phyloP scores from a whole-genome alignment of 2,113 vertebrate genomes.

The Dissostichus mawsoni region DNA sequence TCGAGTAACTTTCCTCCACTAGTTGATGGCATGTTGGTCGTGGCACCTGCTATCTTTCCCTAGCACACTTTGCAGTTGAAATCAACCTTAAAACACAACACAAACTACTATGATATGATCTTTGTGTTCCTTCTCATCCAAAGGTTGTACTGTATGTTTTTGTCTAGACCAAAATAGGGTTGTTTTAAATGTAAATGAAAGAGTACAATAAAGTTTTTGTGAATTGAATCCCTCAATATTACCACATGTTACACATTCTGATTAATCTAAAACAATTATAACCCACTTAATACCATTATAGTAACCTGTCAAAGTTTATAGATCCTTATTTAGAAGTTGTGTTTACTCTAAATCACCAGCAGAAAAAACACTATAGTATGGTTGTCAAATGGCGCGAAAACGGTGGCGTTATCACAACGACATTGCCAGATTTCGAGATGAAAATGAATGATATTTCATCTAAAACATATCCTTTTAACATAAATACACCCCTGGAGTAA shows the following conservation, averaged over 20 bases:
- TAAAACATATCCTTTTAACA: rapidly evolving
- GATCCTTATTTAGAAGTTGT: rapidly evolving
- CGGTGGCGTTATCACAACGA: background rate
- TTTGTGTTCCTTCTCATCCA: too few species aligned
- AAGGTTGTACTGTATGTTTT: too few species aligned
- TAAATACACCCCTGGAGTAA: rapidly evolving
- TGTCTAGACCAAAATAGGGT: too few species aligned
- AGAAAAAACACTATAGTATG: background rate
- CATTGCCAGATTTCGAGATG: rapidly evolving
- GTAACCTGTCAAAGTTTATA: rapidly evolving
- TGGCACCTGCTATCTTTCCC: too few species aligned
- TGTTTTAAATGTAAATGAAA: background rate
- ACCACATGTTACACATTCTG: background rate
- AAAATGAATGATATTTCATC: rapidly evolving
- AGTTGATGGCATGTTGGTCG: too few species aligned
- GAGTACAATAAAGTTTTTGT: background rate
- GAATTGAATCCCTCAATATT: background rate
- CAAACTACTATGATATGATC: too few species aligned
- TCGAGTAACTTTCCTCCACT: too few species aligned
- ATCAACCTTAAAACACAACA: too few species aligned
- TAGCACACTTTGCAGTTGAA: too few species aligned
- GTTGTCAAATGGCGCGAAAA: constrained; percentile 36
- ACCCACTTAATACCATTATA: rapidly evolving
- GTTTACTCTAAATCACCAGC: background rate
- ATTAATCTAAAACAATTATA: background rate